Evolutionary conservation across 1,140 invertebrate genomes (phyloP).

Genomic region (Leucophenga varia): DNA sequence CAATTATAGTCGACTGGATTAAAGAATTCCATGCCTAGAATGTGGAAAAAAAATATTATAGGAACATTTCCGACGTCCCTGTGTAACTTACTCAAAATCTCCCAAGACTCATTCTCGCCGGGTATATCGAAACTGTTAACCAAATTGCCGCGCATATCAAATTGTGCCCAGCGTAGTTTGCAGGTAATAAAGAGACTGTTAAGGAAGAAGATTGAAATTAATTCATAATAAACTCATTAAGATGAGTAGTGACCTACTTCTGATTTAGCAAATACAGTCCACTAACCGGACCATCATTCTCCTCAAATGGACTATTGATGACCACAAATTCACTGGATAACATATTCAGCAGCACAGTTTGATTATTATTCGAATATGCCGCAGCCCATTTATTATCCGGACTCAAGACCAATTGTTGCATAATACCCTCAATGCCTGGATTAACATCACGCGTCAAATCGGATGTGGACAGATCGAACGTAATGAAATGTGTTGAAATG

Average conservation of each 20-base stretch:
- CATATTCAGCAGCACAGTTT: constrained; percentile 84
- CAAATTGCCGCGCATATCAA: constrained; percentile 74
- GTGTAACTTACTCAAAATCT: constrained; percentile 66
- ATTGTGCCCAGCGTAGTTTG: constrained; percentile 68
- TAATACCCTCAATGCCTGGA: constrained; percentile 91
- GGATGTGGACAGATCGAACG: constrained; percentile 94
- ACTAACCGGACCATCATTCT: constrained; percentile 58
- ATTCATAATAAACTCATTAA: neutral
- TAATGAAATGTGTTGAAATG: constrained; percentile 95
- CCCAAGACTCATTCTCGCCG: constrained; percentile 66
- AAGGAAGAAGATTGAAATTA: neutral
- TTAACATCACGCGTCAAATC: constrained; percentile 89
- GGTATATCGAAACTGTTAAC: constrained; percentile 63
- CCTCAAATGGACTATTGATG: constrained; percentile 79
- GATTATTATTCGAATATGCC: constrained; percentile 96
- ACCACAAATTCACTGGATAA: constrained; percentile 87
- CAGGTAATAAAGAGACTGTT: constrained; percentile 61
- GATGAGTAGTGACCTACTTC: constrained; percentile 58
- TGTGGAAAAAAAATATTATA: neutral
- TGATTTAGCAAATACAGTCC: constrained; percentile 78
- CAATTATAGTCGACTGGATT: constrained; percentile 71
- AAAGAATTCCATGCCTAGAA: constrained; percentile 71
- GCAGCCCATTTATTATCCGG: constrained; percentile 95
- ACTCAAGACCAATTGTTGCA: constrained; percentile 92
- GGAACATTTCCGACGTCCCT: neutral